Evolutionary conservation across 2,113 vertebrate species (phyloP).

Genomic region (Epinephelus lanceolatus): DNA sequence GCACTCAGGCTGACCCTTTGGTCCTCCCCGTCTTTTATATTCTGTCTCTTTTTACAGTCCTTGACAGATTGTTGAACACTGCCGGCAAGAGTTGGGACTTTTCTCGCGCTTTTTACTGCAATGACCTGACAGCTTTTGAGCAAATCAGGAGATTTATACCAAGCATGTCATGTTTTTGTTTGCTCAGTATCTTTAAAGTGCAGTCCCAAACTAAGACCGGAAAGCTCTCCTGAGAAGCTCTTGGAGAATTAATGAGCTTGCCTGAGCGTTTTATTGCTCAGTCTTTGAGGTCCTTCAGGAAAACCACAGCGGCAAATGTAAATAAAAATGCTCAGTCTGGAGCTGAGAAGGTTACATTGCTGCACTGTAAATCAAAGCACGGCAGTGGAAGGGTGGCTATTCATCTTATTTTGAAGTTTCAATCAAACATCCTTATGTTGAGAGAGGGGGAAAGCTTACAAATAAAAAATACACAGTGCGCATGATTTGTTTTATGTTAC

Average conservation of each 20-base stretch:
- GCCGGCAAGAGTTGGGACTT: constrained; percentile 17
- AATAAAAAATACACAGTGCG: not conserved
- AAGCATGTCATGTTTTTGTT: constrained; percentile 75
- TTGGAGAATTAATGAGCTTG: constrained; percentile 75
- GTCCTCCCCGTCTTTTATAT: constrained; percentile 13
- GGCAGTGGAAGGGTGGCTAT: constrained; percentile 28
- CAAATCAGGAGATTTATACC: constrained; percentile 68
- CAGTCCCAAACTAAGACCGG: constrained; percentile 57
- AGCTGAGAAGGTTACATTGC: constrained; percentile 56
- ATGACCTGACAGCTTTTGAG: constrained; percentile 50
- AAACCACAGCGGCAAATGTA: constrained; percentile 66
- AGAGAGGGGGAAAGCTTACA: constrained; percentile 3
- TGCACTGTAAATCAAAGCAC: constrained; percentile 61
- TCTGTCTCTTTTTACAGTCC: constrained; percentile 17
- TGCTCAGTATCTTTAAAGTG: constrained; percentile 74
- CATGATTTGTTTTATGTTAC: constrained; percentile 11
- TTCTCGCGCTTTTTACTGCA: constrained; percentile 49
- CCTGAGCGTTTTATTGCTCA: constrained; percentile 65
- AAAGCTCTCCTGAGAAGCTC: constrained; percentile 76
- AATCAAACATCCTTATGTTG: constrained; percentile 37
- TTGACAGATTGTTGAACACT: constrained; percentile 27
- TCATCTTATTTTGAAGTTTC: constrained; percentile 64
- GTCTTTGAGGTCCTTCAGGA: constrained; percentile 67
- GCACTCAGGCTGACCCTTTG: constrained; percentile 11
- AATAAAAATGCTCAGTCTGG: constrained; percentile 58